Conservation (phyloP, 2,888 invertebrate species). For the Drosophila borborema region DNA sequence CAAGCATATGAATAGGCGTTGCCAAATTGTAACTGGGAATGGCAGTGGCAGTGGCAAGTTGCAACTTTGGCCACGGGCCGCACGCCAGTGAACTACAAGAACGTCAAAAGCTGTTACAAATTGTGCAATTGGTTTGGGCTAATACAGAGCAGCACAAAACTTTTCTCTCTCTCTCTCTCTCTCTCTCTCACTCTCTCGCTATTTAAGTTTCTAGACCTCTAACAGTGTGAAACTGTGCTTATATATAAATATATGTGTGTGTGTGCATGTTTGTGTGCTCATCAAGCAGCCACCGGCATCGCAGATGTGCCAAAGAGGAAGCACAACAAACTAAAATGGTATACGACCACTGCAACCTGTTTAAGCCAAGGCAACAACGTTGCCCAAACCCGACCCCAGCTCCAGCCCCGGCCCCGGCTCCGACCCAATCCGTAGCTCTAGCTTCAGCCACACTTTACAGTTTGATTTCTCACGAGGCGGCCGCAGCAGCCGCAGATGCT, state of each 20-base stretch:
- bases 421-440: slow-evolving; percentile 29
- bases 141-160: slow-evolving; percentile 42
- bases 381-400: slow-evolving; percentile 10
- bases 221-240: slow-evolving; percentile 14
- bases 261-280: slow-evolving; percentile 40
- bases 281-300: slow-evolving; percentile 59
- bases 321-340: slow-evolving; percentile 74
- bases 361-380: slow-evolving; percentile 53
- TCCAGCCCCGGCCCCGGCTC: slow-evolving; percentile 6
- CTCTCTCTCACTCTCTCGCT: slow-evolving; percentile 14
- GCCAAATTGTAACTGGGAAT: slow-evolving; percentile 41
- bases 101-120: slow-evolving; percentile 78
- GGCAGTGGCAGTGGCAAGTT: slow-evolving; percentile 22
- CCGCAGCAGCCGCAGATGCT: slow-evolving; percentile 30
- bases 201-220: slow-evolving; percentile 47
- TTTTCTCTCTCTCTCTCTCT: neutral
- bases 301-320: slow-evolving; percentile 62
- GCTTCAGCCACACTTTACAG: slow-evolving; percentile 71
- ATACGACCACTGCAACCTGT: slow-evolving; percentile 78
- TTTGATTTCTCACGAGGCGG: slow-evolving; percentile 78
- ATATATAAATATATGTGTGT: neutral
- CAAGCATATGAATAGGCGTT: slow-evolving; percentile 49
- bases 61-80: slow-evolving; percentile 43
- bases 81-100: slow-evolving; percentile 40
- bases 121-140: slow-evolving; percentile 78